Base-by-base conservation (phyloP, 2,888 invertebrate species). In the Eupithecia abbreviata region DNA sequence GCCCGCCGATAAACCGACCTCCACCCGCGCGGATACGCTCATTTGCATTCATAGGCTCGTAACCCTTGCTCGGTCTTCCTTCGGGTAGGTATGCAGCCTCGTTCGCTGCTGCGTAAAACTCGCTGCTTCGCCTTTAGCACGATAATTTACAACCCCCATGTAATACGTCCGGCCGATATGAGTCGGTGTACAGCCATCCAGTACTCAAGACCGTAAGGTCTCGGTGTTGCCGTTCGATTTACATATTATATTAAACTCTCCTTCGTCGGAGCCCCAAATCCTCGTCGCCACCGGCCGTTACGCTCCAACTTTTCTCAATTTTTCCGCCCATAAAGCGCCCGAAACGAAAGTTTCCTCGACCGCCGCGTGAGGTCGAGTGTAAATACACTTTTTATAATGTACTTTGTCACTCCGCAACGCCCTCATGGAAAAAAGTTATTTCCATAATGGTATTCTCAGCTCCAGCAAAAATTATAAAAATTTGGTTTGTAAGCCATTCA, bases 41-140 rank as follows among this genome's bases (percentile, higher is more conserved):
- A 94, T 95, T 94, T 95, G 94, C 94, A 95, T 95, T 94, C 94
- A 95, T 94, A 92, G 94, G 93, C 93, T 92, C 92, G 92, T 93
- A 94, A 95, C 94, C 94, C 94, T 93, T 93, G 91, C 91, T 90
- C 90, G 90, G 86, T 89, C 89, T 88, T 90, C 89, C 87, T 88
- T 86, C 87, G 90, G 89, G 89, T 87, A 87, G 89, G 89, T 87
- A 87, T 88, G 91, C 90, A 90, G 89, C 88, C 91, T 89, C 90
- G 88, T 87, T 89, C 88, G 86, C 83, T 86, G 86, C 86, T 85
- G 87, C 91, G 91, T 93, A 91, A 93, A 94, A 93, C 91, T 90
- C 89, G 90, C 90, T 90, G 89, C 89, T 88, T 92, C 86, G 92
- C 90, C 90, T 92, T 92, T 92, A 90, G 89, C 91, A 91, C 91